Base-by-base conservation (phyloP, 2,888 invertebrate genomes). In the Nomada ferruginata region DNA sequence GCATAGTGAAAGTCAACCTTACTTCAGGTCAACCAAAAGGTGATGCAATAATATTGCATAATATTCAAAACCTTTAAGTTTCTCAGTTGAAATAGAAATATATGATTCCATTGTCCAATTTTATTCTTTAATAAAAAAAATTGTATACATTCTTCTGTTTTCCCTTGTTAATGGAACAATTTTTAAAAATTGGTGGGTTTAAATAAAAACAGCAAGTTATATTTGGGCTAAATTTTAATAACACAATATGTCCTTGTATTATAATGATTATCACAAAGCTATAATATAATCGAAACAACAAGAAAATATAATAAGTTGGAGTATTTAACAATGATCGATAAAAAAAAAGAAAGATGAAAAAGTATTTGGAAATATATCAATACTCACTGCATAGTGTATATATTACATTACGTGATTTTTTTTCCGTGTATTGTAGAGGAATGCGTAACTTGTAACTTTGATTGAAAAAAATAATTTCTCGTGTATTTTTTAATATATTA, bases 1-100 rank as follows among this genome's bases (percentile, higher is more conserved):
- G 87, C 87, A 79, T 83, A 86, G 92, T 92, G 92, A 92, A 92
- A 92, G 92, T 85, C 83, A 90, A 89, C 89, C 89, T 88, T 86
- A 84, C 88, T 86, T 79, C 88, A 88, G 85, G 85, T 88, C 86
- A 84, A 84, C 82, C 81, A 88, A 88, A 89, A 82, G 64, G 82
- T 92, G 91, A 86, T 84, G 91, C 87, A 92, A 92, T 78, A 76
- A 65, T 71, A 83, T 92, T 91, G 89, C 91, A 90, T 87, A 91
- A 92, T 90, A 84, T 83, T 87, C 76, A 88, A 89, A 90, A 91
- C 88, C 83, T 86, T 89, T 86, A 89, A 86, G 81, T 85, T 90
- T 87, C 73, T 57, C 76, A 73, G 73, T 64, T 82, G 83, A 83
- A 77, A 60, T 57, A 74, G 60, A 75, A 82, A 68, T 47, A 57